Evolutionary conservation across 2,888 invertebrate genomes (phyloP), one percentile per base, ranked within the genome.

Genomic region (Catocala fraxini): DNA sequence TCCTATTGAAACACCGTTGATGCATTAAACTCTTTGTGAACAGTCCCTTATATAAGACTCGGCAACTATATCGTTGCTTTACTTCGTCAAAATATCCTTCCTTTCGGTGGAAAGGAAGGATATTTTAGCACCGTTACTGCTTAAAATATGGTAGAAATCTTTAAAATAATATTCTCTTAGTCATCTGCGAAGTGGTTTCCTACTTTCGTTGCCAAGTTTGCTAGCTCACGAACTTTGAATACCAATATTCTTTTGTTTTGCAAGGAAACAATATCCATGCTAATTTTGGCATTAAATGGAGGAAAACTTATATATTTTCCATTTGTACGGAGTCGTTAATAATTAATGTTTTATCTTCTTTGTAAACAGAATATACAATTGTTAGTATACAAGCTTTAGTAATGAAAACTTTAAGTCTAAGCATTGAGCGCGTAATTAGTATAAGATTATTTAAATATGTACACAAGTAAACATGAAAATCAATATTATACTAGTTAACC

Each of bases 241-340:
- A 51, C 7, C 43, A 55, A 54, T 60, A 12, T 7, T 51, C 25
- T 34, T 43, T 60, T 51, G 43, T 60, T 39, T 49, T 15, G 9
- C 15, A 15, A 47, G 39, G 10, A 39, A 39, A 58, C 51, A 58
- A 58, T 58, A 58, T 46, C 51, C 25, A 59, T 55, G 54, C n/a
- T 45, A 59, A 59, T 54, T 43, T 39, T 2, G 33, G 15, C 25
- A 33, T 46, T 45, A 48, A 52, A 59, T 33, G 2, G 6, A 6
- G 42, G 48, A 49, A 45, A 49, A 43, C 43, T 34, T 49, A 15
- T 49, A 34, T 42, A 42, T 42, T 59, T 47, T n/a, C 35, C 41
- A 7, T 49, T 33, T 25, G 9, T 12, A 35, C 5, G 9, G 11
- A 42, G 4, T 52, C 13, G 41, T 42, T 51, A n/a, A 45, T 45